These are phyloP conservation scores for Indicator maculatus DNA, from an alignment of 2,113 vertebrate genomes.

Conservation along the genomic window DNA sequence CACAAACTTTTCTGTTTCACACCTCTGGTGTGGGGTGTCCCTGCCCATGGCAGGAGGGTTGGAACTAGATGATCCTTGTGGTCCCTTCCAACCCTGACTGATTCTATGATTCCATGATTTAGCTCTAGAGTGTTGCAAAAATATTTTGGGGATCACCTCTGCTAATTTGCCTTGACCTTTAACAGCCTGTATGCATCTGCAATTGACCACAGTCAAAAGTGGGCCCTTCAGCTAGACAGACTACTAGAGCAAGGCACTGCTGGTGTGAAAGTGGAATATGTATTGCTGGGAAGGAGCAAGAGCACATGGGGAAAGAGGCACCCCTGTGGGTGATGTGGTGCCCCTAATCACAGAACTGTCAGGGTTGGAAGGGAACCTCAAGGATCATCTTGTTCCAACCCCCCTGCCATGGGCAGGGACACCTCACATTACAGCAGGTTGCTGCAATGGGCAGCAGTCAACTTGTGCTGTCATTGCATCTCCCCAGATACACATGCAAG, in stretches of 20 bases:
- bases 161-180: neutral
- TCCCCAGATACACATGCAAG: accelerated
- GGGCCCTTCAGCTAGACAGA: neutral
- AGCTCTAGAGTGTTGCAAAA: neutral
- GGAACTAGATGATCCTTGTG: too few relatives aligned
- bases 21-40: too few relatives aligned
- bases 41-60: too few relatives aligned
- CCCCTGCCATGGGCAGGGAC: too few relatives aligned
- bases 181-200: neutral
- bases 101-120: too few relatives aligned
- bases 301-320: neutral
- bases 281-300: neutral
- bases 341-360: too few relatives aligned
- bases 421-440: too few relatives aligned
- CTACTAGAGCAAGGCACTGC: neutral
- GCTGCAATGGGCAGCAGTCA: too few relatives aligned
- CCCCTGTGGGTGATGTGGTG: accelerated
- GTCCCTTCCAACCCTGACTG: too few relatives aligned
- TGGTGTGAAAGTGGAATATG: accelerated
- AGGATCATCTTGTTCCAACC: too few relatives aligned
- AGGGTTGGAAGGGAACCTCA: too few relatives aligned
- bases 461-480: too few relatives aligned
- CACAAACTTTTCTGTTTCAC: neutral
- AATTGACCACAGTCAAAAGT: neutral
- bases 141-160: neutral